Evolutionary conservation across 1,140 invertebrate genomes (phyloP).

Genomic region (Calephelis virginiensis): DNA sequence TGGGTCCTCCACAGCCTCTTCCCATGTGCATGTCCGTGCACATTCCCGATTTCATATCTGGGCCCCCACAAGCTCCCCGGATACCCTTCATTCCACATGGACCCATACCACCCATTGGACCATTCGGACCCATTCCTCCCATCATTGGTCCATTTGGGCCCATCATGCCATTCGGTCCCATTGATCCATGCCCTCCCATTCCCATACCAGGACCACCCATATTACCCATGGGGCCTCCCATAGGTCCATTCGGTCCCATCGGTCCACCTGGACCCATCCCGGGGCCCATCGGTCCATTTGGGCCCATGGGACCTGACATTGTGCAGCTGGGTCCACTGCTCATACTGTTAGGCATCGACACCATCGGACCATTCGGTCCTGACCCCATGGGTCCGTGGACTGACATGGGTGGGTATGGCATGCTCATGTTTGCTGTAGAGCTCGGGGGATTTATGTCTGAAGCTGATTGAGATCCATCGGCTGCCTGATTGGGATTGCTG

Average conservation of each 20-base stretch:
- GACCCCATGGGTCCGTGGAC: slow-evolving; percentile 63
- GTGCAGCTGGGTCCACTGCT: slow-evolving; percentile 67
- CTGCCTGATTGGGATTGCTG: slow-evolving; percentile 52
- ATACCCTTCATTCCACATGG: slow-evolving; percentile 75
- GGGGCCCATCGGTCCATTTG: slow-evolving; percentile 64
- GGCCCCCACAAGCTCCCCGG: slow-evolving; percentile 66
- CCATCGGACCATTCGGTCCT: slow-evolving; percentile 67
- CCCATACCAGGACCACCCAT: slow-evolving; percentile 70
- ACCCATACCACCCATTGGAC: slow-evolving; percentile 73
- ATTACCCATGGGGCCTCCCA: slow-evolving; percentile 67
- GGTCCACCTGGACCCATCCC: slow-evolving; percentile 65
- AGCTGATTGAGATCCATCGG: slow-evolving; percentile 46
- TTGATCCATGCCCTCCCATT: slow-evolving; percentile 72
- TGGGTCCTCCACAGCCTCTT: slow-evolving; percentile 71
- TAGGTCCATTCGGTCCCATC: slow-evolving; percentile 70
- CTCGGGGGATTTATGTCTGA: slow-evolving; percentile 67
- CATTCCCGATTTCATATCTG: slow-evolving; percentile 74
- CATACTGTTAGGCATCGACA: slow-evolving; percentile 68
- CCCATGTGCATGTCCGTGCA: slow-evolving; percentile 77
- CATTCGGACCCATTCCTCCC: slow-evolving; percentile 69
- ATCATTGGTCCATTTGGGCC: slow-evolving; percentile 76
- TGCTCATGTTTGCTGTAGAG: slow-evolving; percentile 66
- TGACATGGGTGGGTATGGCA: slow-evolving; percentile 71
- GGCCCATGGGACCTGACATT: slow-evolving; percentile 71
- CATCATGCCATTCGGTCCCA: slow-evolving; percentile 76